These are phyloP conservation scores for Apodemus agrarius DNA, from an alignment of 2,797 vertebrate genomes.

Conservation along the genomic window DNA sequence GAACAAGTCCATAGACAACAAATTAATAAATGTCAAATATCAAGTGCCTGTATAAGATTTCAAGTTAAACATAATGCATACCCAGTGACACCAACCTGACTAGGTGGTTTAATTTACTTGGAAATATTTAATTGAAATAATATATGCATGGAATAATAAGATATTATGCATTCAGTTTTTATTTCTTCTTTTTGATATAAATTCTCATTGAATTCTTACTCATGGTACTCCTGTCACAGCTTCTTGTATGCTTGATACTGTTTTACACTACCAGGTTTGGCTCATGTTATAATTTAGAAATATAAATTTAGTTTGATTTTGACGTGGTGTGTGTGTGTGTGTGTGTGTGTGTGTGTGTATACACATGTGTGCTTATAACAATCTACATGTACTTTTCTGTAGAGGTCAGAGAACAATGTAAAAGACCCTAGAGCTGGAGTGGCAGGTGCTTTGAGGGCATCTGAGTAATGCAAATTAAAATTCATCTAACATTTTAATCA, in stretches of 20 bases:
- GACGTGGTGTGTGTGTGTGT: neutral
- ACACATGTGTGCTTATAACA: neutral
- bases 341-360: neutral
- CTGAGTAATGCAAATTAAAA: neutral
- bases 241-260: neutral
- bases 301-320: neutral
- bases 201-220: neutral
- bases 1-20: neutral
- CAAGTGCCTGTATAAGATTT: neutral
- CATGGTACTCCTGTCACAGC: neutral
- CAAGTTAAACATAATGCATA: neutral
- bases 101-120: neutral
- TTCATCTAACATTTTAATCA: neutral
- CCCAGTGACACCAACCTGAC: neutral
- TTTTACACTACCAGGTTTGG: neutral
- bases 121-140: neutral
- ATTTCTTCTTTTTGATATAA: neutral
- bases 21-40: neutral
- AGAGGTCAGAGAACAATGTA: neutral
- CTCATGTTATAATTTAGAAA: neutral
- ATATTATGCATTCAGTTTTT: neutral
- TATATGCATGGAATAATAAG: neutral
- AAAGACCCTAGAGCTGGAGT: too few relatives aligned
- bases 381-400: neutral
- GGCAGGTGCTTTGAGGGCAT: neutral